Evolutionary conservation across 2,113 vertebrate genomes (phyloP), one percentile per base, ranked within the genome.

Genomic region (Odobenus rosmarus): DNA sequence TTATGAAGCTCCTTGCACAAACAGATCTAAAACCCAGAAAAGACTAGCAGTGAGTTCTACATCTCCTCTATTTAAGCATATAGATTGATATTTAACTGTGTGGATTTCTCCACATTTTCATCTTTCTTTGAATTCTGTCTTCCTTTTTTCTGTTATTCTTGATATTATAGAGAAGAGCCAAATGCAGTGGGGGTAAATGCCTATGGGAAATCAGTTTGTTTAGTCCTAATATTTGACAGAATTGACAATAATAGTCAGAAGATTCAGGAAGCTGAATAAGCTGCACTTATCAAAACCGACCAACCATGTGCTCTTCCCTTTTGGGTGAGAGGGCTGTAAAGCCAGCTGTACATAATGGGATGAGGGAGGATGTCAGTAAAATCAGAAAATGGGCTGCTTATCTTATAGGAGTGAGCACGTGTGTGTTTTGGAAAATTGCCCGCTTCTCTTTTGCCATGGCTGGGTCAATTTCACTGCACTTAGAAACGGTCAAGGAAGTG

Each of bases 61-160:
- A 21, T 28, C 3, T 72, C 69, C 18, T 69, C 21, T 46, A 46
- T 90, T 93, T 93, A 71, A 92, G 90, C 83, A 79, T 46, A 57
- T 23, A 9, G 18, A 12, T 77, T 95, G 12, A 53, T 21, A 84
- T 21, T n/a, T n/a, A 62, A 62, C 12, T n/a, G 28, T 51, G 14
- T 24, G 0, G 46, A 72, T 23, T 26, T 89, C 46, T 76, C 33
- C 24, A 23, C 19, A 42, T 80, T 90, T 80, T 90, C 61, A 53
- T 11, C 46, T 83, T 24, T 2, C 2, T 69, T 90, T 84, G 80
- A 10, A 53, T 42, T 69, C 3, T 92, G 7, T 62, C 26, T 71
- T 76, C 9, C 8, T 57, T 71, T 39, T 26, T 23, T 69, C 39
- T 31, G 42, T 74, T 88, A 55, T 67, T 95, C 21, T 39, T 69